Evolutionary conservation across 2,113 vertebrate species (phyloP), one percentile per base, ranked within the genome.

Genomic region (Hippocampus zosterae): DNA sequence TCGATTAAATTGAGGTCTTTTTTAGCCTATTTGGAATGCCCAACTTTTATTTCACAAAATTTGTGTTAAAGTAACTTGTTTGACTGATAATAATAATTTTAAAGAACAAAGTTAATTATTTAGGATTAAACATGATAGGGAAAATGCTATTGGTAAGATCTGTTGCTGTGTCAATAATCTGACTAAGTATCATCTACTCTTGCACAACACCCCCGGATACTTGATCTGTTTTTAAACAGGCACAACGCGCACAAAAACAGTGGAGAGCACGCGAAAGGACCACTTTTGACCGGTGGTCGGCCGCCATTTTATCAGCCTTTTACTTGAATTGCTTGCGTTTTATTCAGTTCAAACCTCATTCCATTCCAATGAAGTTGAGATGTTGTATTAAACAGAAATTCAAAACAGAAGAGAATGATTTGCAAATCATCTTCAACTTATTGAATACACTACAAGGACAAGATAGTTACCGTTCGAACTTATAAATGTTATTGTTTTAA

Each of bases 251-350:
- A 94, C 91, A 85, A 87, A 7, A 87, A 75, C 84, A 82, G 88
- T 71, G 79, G 84, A 72, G 81, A 79, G 91, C 85, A 73, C 68
- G 82, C 79, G 88, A 88, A 90, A 87, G 89, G 92, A 81, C 33
- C 27, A 90, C 91, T 91, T 93, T 83, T 92, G 92, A 95, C 90
- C 93, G 94, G 93, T 94, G 92, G 92, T 81, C 75, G 57, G 78
- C 87, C 73, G 85, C 83, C 89, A 93, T 94, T 94, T 84, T 87
- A 96, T 94, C 93, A 90, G 91, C 94, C 95, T 96, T 94, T 97
- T 94, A 96, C 93, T 92, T 93, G 95, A 98, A 96, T 96, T 96
- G 93, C 93, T 92, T 93, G 91, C 92, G 93, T 94, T 95, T 94
- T 91, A 95, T 95, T 93, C 93, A 93, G 91, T 92, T 80, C 74